Base-by-base conservation (phyloP, 2,888 invertebrate genomes). In the Tholera decimalis region DNA sequence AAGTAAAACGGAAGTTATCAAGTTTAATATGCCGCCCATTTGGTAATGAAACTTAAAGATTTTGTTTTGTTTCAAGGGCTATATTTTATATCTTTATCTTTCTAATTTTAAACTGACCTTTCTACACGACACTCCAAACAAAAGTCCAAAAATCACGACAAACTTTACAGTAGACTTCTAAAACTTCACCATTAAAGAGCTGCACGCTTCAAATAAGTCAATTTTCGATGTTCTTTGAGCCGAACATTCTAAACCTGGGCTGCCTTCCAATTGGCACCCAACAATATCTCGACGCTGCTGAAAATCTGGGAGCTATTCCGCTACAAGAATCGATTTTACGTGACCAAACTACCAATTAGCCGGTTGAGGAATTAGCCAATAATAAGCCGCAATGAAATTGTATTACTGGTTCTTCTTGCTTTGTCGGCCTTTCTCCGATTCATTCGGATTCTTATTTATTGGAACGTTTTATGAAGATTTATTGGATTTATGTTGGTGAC, bases 181-280 rank as follows among this genome's bases (percentile, higher is more conserved):
- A 65, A 67, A 62, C 39, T 44, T 13, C 15, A 28, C 20, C 24
- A 22, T 59, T 59, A 64, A 49, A 49, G 18, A 66, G 28, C 24
- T 54, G 55, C 59, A 77, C 22, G 68, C 43, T 80, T 73, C 51
- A 60, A 65, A 74, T 77, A 74, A 80, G 62, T 80, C 70, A 79
- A 82, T 82, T 82, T 71, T 46, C 80, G 49, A 62, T 66, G 71
- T 63, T 62, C 73, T 62, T 64, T 59, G 49, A 51, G 49, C 47
- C 65, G 47, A 64, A 58, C 44, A 65, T 73, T 65, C 67, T 49
- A 49, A 58, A 43, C 26, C 51, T 66, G 81, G 83, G 81, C 81
- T 75, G 33, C 35, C 39, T 51, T 77, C 83, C 75, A 83, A 81
- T 77, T 82, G 82, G 83, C 83, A 43, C 67, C 79, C 77, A 74